Base-by-base conservation (phyloP, 2,888 invertebrate genomes). In the Lasiommata megera region DNA sequence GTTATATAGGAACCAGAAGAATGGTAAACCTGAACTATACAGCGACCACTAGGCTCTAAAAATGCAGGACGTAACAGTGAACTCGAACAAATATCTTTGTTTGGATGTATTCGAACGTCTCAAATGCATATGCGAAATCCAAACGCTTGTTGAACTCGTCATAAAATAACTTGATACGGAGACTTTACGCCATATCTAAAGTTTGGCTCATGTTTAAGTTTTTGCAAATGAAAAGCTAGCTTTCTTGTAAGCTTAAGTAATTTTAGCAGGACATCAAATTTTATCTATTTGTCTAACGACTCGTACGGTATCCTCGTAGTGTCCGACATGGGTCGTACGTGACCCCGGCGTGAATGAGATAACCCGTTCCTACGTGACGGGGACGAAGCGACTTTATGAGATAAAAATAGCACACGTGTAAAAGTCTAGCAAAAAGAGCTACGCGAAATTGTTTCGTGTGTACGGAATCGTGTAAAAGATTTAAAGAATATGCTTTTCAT, bases 331-430 rank as follows among this genome's bases (percentile, higher is more conserved):
- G 60, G 60, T 54, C 58, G 69, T 61, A 70, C 72, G 72, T 72
- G 72, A 69, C 58, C 60, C 63, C 64, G 60, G 61, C 56, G 55
- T 65, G 23, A 23, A 23, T 23, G 23, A 23, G 69, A 72, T 73
- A 73, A 67, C 68, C 67, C 64, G 56, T 59, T 62, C 41, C 59
- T 73, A 76, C 76, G 76, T 74, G 75, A 70, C 67, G 67, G 66
- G 70, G 69, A 60, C 63, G 56, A 51, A 64, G 64, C 67, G 71
- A 68, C 67, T 70, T 64, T 57, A 38, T 54, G 31, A 37, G 58
- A 38, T 71, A 72, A 73, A 72, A 73, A 73, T 73, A 69, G 69
- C 69, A 73, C 53, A 60, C 38, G 46, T 57, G 38, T 23, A 23
- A 18, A 38, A 38, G 41, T 41, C 47, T 52, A 16, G 38, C 28